Conservation (phyloP, 2,888 invertebrate species). For the Epirrhoe alternata region DNA sequence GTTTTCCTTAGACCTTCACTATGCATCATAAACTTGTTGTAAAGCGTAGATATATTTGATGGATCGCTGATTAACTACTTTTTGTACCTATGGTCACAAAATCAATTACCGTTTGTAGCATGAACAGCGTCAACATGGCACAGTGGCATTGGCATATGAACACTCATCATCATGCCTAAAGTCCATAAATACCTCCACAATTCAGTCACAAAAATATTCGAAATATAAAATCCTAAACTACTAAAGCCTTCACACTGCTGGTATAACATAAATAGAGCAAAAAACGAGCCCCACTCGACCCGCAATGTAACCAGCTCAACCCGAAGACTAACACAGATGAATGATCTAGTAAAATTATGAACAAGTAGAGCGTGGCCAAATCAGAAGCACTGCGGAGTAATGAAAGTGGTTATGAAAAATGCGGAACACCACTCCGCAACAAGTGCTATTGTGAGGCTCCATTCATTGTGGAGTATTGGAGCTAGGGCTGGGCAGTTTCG, state of each 20-base stretch:
- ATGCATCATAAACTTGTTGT: too few species aligned
- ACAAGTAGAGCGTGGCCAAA: constrained; percentile 9
- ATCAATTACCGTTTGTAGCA: too few species aligned
- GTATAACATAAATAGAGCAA: neutral
- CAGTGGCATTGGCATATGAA: too few species aligned
- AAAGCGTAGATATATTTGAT: too few species aligned
- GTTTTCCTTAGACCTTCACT: too few species aligned
- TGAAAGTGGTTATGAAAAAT: constrained; percentile 44
- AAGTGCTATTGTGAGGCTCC: constrained; percentile 42
- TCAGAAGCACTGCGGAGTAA: constrained; percentile 32
- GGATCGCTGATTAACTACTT: too few species aligned
- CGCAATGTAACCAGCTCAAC: neutral
- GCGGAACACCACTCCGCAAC: constrained; percentile 38
- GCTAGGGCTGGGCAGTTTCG: constrained; percentile 20
- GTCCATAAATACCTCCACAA: too few species aligned
- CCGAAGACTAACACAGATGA: constrained; percentile 5
- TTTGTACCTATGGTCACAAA: too few species aligned
- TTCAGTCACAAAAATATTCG: neutral
- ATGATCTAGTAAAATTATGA: constrained; percentile 8
- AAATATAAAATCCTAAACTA: neutral
- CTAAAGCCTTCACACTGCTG: neutral
- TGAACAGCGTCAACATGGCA: too few species aligned
- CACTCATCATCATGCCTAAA: too few species aligned
- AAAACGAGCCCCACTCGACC: neutral
- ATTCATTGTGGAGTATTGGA: constrained; percentile 15